Evolutionary conservation across 2,797 vertebrate genomes (phyloP), one percentile per base, ranked within the genome.

Genomic region (Euthynnus affinis): DNA sequence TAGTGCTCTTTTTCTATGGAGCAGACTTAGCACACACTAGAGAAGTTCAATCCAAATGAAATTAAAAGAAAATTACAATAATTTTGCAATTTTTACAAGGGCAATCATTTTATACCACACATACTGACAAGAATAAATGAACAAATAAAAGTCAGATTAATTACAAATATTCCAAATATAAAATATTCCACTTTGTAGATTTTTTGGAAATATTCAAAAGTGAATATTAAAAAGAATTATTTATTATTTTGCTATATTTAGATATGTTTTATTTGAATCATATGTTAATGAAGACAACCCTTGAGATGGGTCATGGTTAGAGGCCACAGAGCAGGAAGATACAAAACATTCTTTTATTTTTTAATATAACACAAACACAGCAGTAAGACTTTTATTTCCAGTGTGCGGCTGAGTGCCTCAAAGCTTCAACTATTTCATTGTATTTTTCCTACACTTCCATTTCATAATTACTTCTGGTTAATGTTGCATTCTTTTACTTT

Each of bases 381-480:
- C 56, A 68, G 12, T 68, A 63, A 40, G 10, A 68, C 18, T 56
- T 78, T 46, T 55, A 48, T 3, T 15, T 17, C 23, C 23, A 15
- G 44, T 72, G 40, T 76, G 57, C 72, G 61, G 22, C 60, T 25
- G 40, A 78, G 63, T 49, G 59, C 69, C 69, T 74, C 69, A 0
- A 70, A 23, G 48, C 60, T 62, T 55, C 44, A 18, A 17, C 2
- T 64, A 51, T 51, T 56, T 64, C 42, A 29, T 18, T 58, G 42
- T 57, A 29, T 61, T 42, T 78, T 71, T 78, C 62, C 56, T 58
- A 55, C 46, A 42, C 59, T 53, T 40, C 14, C 32, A 68, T 65
- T 68, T 70, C 42, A 61, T 23, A 40, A 57, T 70, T 20, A 62
- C 60, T 77, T 70, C 64, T 9, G 51, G 22, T 71, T 32, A 71